Evolutionary conservation across 2,888 invertebrate genomes (phyloP).

Genomic region (Dicranocentrus wangi): DNA sequence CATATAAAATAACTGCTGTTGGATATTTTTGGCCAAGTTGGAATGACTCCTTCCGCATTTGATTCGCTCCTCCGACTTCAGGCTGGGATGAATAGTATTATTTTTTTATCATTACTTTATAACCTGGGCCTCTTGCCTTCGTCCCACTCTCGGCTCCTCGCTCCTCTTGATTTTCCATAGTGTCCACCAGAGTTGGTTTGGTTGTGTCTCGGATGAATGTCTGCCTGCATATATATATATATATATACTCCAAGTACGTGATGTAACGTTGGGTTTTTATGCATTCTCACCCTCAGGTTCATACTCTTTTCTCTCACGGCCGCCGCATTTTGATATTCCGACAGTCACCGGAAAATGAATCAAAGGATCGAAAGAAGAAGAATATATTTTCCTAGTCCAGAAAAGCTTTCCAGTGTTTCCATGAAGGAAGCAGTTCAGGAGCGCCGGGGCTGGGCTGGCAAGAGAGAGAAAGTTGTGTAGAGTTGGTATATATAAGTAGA

Average conservation of each 20-base stretch:
- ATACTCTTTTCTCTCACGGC: conserved; percentile 2
- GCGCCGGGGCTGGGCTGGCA: no score
- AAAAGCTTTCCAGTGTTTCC: conserved; percentile 37
- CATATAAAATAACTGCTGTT: no score
- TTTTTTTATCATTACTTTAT: no score
- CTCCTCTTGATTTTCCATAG: no score
- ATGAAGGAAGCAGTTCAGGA: conserved; percentile 30
- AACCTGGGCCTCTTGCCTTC: no score
- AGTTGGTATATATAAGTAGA: neutral
- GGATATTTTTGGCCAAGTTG: no score
- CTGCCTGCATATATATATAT: neutral
- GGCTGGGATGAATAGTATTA: no score
- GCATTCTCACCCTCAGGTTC: conserved; percentile 27
- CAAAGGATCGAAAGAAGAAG: conserved; percentile 65
- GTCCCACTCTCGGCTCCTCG: no score
- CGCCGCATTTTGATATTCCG: conserved; percentile 64
- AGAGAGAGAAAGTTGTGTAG: neutral
- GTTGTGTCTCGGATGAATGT: no score
- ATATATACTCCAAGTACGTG: conserved; percentile 29
- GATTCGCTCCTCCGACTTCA: no score
- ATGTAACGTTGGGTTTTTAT: conserved; percentile 34
- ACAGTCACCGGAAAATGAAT: conserved; percentile 68
- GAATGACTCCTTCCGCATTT: no score
- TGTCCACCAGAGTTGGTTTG: no score
- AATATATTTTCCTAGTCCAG: conserved; percentile 47